A percentile compares a stretch with the other conserved stretches of the same genome.
phyloP scores from a whole-genome alignment of 2,888 invertebrate species.

The Drosophila prostipennis region DNA sequence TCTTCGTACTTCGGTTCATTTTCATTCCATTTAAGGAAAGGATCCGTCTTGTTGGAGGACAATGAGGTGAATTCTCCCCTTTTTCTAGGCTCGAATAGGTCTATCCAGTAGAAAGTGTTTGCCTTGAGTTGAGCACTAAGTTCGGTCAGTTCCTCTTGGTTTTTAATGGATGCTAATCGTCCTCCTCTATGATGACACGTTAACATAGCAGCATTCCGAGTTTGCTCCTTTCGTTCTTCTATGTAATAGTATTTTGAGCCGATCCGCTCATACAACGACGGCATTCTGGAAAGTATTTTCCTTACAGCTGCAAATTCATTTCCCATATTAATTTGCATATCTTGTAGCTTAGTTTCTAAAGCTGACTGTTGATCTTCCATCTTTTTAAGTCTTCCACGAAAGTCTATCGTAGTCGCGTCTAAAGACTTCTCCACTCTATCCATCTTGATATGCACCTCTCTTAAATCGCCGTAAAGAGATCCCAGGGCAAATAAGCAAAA shows the following conservation, averaged over 20 bases:
- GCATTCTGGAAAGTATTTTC: no score
- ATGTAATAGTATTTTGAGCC: neutral
- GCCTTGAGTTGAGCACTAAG: neutral
- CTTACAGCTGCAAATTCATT: no score
- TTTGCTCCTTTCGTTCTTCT: neutral
- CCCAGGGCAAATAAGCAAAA: neutral
- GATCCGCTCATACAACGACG: neutral
- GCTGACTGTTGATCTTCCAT: no score
- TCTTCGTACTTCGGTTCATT: no score
- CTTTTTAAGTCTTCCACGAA: no score
- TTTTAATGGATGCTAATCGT: neutral
- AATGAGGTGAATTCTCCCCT: neutral
- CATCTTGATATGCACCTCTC: no score
- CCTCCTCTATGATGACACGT: neutral
- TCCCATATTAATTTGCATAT: no score
- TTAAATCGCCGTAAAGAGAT: neutral
- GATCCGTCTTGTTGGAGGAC: no score
- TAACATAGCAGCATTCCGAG: neutral
- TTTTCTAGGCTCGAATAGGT: neutral
- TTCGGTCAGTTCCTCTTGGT: neutral
- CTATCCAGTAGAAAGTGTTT: neutral
- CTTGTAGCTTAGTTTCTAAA: no score
- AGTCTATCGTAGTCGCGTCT: no score
- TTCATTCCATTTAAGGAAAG: no score
- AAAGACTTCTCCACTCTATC: no score